These are phyloP conservation scores for Istiophorus platypterus DNA, from an alignment of 2,113 vertebrate species.

Conservation along the genomic window DNA sequence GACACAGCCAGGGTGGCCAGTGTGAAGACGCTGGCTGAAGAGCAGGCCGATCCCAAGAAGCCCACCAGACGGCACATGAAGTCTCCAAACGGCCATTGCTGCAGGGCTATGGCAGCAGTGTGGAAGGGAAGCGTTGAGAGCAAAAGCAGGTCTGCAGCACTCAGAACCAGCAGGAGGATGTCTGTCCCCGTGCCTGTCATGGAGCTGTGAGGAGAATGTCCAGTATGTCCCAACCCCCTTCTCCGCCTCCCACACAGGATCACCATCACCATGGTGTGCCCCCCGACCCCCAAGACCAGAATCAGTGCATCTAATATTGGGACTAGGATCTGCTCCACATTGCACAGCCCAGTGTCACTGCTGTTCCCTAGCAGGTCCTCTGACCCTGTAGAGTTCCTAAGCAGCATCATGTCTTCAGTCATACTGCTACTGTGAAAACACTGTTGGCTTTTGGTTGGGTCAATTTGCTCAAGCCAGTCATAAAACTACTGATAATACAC, in stretches of 20 bases:
- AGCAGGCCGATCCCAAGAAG: conserved; percentile 81
- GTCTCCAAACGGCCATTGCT: conserved; percentile 80
- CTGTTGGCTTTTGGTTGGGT: conserved; percentile 20
- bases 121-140: conserved; percentile 83
- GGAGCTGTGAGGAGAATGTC: conserved; percentile 34
- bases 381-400: conserved; percentile 37
- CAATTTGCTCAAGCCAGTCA: conserved; percentile 25
- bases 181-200: conserved; percentile 72
- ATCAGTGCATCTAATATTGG: conserved; percentile 81
- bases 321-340: conserved; percentile 77
- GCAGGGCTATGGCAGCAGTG: conserved; percentile 72
- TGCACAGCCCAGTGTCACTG: conserved; percentile 29
- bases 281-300: conserved; percentile 74
- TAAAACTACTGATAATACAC: conserved; percentile 65
- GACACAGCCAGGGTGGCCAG: conserved; percentile 77
- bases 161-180: conserved; percentile 81
- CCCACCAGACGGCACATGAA: conserved; percentile 79
- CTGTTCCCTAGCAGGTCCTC: conserved; percentile 56
- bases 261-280: conserved; percentile 81
- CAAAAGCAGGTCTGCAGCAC: conserved; percentile 79
- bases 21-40: conserved; percentile 80
- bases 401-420: conserved; percentile 47
- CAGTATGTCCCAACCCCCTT: background rate
- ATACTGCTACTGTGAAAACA: conserved; percentile 27
- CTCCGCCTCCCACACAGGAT: conserved; percentile 74